Percentiles rank a stretch among this genome's conserved stretches.
phyloP scores from a whole-genome alignment of 2,797 vertebrate genomes.

The Diglossa cyanea region DNA sequence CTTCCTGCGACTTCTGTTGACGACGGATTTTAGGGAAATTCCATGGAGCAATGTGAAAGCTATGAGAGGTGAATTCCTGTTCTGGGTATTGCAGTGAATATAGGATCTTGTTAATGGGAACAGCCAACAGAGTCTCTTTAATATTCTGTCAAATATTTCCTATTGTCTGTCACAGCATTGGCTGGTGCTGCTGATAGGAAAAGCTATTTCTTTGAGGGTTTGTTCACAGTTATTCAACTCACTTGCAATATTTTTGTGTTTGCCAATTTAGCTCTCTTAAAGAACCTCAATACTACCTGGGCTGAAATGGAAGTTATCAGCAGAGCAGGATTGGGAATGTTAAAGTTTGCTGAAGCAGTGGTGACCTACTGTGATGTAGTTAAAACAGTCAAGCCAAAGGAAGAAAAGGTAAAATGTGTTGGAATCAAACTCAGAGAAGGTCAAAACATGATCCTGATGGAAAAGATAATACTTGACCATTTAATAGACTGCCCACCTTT shows the following conservation, averaged over 20 bases:
- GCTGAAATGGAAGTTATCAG: constrained; percentile 94
- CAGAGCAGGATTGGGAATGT: constrained; percentile 92
- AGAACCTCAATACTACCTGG: constrained; percentile 84
- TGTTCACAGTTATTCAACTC: neutral
- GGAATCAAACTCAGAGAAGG: neutral
- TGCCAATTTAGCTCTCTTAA: constrained; percentile 80
- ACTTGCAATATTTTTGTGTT: neutral
- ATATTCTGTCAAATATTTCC: neutral
- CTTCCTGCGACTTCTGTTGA: constrained; percentile 90
- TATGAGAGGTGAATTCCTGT: constrained; percentile 80
- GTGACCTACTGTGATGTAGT: constrained; percentile 93
- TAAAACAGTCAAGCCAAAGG: constrained; percentile 91
- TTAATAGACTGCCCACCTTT: neutral
- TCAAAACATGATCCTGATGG: neutral
- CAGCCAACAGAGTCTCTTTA: neutral
- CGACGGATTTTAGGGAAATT: constrained; percentile 90
- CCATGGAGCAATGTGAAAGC: constrained; percentile 82
- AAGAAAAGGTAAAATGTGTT: constrained; percentile 86
- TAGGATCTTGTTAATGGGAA: neutral
- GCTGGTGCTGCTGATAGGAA: neutral
- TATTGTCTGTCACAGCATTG: neutral
- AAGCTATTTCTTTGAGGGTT: neutral
- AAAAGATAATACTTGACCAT: neutral
- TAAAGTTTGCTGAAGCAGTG: constrained; percentile 94
- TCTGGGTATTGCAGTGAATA: neutral